Conservation (phyloP, 2,797 vertebrate genomes). For the Enteromius anoplus region DNA sequence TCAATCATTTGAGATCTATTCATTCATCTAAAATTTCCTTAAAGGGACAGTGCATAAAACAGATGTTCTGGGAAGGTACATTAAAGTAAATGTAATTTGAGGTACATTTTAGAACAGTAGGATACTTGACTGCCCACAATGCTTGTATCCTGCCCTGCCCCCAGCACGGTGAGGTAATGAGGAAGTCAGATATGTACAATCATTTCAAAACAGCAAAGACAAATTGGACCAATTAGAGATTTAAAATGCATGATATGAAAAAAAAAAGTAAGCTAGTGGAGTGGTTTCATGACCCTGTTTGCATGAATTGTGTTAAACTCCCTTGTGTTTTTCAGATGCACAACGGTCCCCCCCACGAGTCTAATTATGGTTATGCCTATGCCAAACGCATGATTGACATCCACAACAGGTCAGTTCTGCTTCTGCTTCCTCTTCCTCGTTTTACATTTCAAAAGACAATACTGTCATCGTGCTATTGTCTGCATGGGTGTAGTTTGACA, state of each 20-base stretch:
- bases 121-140: background rate
- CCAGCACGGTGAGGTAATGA: background rate
- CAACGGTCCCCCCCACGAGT: slow-evolving; percentile 77
- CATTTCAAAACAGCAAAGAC: no score
- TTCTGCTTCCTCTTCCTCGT: no score
- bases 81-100: no score
- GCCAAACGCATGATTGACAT: slow-evolving; percentile 85
- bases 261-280: background rate
- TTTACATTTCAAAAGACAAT: background rate
- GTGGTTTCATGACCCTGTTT: background rate
- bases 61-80: no score
- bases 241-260: background rate
- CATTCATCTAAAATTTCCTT: background rate
- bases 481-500: background rate
- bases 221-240: background rate
- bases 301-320: background rate
- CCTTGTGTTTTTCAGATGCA: slow-evolving; percentile 74
- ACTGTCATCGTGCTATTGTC: background rate
- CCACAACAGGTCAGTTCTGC: slow-evolving; percentile 76
- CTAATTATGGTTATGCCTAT: slow-evolving; percentile 83
- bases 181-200: no score
- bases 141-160: background rate
- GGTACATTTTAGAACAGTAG: background rate
- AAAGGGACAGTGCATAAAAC: no score
- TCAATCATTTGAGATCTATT: background rate